Percentiles rank a stretch among this genome's conserved stretches.
phyloP scores from a whole-genome alignment of 2,113 vertebrate genomes.

The Poicephalus gulielmi region DNA sequence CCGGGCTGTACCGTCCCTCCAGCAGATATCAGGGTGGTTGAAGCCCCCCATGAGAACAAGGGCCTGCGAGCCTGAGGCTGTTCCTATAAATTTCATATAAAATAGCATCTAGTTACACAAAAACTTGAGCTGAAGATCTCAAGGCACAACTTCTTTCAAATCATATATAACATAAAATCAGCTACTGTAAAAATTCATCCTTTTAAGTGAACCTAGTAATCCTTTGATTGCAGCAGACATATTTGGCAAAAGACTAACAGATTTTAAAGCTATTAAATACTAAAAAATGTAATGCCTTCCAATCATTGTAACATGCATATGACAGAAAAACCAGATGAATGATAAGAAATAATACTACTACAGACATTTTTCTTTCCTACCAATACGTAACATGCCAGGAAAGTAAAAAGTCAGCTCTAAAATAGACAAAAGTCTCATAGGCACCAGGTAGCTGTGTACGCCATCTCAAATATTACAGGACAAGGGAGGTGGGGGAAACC shows the following conservation, averaged over 20 bases:
- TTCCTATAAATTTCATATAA: neutral
- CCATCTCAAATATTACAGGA: neutral
- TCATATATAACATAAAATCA: neutral
- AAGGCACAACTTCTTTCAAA: neutral
- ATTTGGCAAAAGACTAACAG: neutral
- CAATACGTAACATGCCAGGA: neutral
- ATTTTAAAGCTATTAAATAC: neutral
- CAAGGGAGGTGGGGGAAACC: neutral
- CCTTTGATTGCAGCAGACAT: neutral
- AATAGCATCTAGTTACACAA: neutral
- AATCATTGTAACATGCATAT: neutral
- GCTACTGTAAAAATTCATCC: neutral
- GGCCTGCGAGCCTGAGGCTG: too few relatives aligned
- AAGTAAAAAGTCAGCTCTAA: neutral
- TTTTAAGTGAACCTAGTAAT: neutral
- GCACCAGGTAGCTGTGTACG: neutral
- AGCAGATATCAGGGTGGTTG: too few relatives aligned
- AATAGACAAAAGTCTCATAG: neutral
- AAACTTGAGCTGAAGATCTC: neutral
- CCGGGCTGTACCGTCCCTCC: too few relatives aligned
- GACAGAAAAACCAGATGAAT: neutral
- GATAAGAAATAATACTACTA: neutral
- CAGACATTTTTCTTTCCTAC: neutral
- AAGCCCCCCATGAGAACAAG: too few relatives aligned
- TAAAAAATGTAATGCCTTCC: neutral